These are phyloP conservation scores for Temnothorax ravouxi DNA, from an alignment of 2,888 invertebrate genomes.

Conservation along the genomic window DNA sequence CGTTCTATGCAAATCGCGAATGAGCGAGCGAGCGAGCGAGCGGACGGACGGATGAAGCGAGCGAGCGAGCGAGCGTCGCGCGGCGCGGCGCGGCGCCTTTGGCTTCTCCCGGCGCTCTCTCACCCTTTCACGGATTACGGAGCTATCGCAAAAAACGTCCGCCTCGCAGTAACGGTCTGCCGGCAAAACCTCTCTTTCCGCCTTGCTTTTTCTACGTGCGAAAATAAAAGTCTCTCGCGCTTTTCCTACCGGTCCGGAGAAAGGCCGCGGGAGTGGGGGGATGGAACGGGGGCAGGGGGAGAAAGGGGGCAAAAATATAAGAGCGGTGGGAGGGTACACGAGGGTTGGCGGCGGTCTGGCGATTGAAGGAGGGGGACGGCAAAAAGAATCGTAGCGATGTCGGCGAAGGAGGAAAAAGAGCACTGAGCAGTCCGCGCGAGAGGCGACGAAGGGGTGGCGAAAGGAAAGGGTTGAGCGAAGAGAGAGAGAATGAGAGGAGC, in stretches of 20 bases:
- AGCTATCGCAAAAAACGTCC: constrained; percentile 77
- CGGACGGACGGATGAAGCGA: constrained; percentile 16
- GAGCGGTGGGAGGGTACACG: constrained; percentile 65
- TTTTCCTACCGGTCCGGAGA: constrained; percentile 69
- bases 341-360: constrained; percentile 64
- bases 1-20: constrained; percentile 50
- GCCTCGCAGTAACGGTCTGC: constrained; percentile 79
- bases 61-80: constrained; percentile 41
- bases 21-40: constrained; percentile 36
- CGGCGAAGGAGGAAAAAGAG: constrained; percentile 64
- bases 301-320: constrained; percentile 75
- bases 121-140: constrained; percentile 67
- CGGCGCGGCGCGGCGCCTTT: constrained; percentile 50
- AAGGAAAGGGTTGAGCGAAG: constrained; percentile 57
- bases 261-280: constrained; percentile 59
- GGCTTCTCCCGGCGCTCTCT: constrained; percentile 57
- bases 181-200: constrained; percentile 79
- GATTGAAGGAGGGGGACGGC: constrained; percentile 43
- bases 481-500: constrained; percentile 36
- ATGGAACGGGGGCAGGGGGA: constrained; percentile 35
- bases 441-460: constrained; percentile 62
- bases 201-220: constrained; percentile 78
- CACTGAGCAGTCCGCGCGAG: constrained; percentile 65
- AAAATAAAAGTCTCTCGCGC: constrained; percentile 79
- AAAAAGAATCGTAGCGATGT: constrained; percentile 63